Evolutionary conservation across 1,140 invertebrate genomes (phyloP), one percentile per base, ranked within the genome.

Genomic region (Hypothenemus hampei): DNA sequence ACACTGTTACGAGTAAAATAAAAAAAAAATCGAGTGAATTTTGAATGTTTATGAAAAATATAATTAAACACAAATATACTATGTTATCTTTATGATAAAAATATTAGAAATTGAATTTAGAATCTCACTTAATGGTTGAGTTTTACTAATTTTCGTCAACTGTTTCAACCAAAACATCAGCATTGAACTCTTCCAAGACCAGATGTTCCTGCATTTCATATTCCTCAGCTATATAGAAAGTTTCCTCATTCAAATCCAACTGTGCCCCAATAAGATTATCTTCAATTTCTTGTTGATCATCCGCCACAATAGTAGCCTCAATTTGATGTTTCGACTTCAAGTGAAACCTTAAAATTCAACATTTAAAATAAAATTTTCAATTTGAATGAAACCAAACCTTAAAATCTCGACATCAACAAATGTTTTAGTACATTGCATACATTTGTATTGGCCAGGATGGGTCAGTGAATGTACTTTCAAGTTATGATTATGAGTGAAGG

Each of bases 401-500:
- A 66, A 56, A 47, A 60, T 60, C 13, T 58, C 44, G 4, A 24
- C 20, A 26, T 65, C 61, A 2, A 58, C 59, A 48, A 67, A 67
- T 26, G 20, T 44, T 43, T 52, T 62, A 7, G 16, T n/a, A 56
- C 65, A 67, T 53, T 59, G 31, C 5, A 45, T 24, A 48, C 65
- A 67, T 6, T 26, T 11, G 39, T 56, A 49, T n/a, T 57, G 46
- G 0, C 67, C 67, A 0, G 50, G 16, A 55, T 69, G 67, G 7
- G 59, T 51, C 40, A 65, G 48, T 39, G 66, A 33, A 47, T 69
- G 67, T 8, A 60, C 24, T 40, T 67, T 63, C 11, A 67, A 39
- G 44, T 65, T 66, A 39, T 61, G 37, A 2, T 50, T 44, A 45
- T 67, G 63, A 2, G 49, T 57, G 70, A 87, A 87, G 4, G 81